These are phyloP conservation scores for Pachyramphus minor DNA, from an alignment of 2,113 vertebrate species.

Conservation along the genomic window DNA sequence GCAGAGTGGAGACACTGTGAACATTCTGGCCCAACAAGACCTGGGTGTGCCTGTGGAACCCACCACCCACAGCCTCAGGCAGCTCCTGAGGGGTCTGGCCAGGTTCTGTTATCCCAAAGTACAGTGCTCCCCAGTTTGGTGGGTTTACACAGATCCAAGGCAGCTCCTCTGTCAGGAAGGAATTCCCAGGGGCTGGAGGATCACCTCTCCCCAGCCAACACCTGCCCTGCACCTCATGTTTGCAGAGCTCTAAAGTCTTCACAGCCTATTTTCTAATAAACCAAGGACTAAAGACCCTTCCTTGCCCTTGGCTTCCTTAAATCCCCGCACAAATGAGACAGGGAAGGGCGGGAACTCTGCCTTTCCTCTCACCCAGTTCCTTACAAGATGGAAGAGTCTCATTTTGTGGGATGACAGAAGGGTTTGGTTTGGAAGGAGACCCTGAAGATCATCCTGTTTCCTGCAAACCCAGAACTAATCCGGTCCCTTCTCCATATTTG, in stretches of 20 bases:
- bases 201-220: not conserved
- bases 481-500: not conserved
- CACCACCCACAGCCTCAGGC: fast-evolving
- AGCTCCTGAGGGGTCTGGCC: not conserved
- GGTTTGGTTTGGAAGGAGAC: not conserved
- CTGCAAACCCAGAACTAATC: not conserved
- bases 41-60: not conserved
- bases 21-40: not conserved
- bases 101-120: not conserved
- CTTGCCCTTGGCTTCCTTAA: not conserved
- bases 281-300: not conserved
- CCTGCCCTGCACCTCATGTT: not conserved
- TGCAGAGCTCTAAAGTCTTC: not conserved
- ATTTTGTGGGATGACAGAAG: not conserved
- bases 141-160: not conserved
- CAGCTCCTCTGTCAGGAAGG: not conserved
- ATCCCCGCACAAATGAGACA: not conserved
- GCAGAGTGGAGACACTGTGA: not conserved
- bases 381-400: not conserved
- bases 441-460: not conserved
- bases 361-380: not conserved
- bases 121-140: not conserved
- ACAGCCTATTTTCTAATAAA: not conserved
- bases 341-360: not conserved
- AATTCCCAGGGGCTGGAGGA: not conserved